These are phyloP conservation scores for Gobionotothen gibberifrons DNA, from an alignment of 2,797 vertebrate genomes.

Conservation along the genomic window DNA sequence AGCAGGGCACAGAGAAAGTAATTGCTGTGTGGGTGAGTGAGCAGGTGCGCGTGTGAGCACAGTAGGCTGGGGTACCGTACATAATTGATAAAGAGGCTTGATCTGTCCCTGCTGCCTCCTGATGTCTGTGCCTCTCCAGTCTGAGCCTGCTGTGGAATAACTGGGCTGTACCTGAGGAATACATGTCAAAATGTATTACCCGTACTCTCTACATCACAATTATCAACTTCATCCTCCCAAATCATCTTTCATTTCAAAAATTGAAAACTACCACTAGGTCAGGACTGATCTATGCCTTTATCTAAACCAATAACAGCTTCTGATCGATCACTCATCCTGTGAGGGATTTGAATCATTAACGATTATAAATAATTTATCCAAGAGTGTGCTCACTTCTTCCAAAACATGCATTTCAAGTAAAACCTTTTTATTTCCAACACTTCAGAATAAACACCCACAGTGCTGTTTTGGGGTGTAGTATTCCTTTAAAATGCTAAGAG, in stretches of 20 bases:
- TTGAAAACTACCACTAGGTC: neutral
- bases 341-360: too few relatives aligned
- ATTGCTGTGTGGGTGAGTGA: constrained; percentile 61
- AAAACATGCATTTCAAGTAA: too few relatives aligned
- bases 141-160: constrained; percentile 5
- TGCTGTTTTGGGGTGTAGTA: too few relatives aligned
- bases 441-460: too few relatives aligned
- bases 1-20: constrained; percentile 46
- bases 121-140: constrained; percentile 34
- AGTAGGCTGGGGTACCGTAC: constrained; percentile 58
- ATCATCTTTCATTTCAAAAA: constrained; percentile 6
- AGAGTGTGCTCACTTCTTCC: too few relatives aligned
- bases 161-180: constrained; percentile 28
- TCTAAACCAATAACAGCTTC: neutral
- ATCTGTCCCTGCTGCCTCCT: constrained; percentile 54
- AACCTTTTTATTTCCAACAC: too few relatives aligned
- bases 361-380: too few relatives aligned
- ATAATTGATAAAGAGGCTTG: constrained; percentile 73
- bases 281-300: neutral
- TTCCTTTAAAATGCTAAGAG: neutral
- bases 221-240: neutral
- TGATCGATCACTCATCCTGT: neutral
- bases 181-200: constrained; percentile 23
- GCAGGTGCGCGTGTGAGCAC: constrained; percentile 54
- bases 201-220: neutral